Evolutionary conservation across 2,888 invertebrate species (phyloP).

Genomic region (Xiphydria camelus): DNA sequence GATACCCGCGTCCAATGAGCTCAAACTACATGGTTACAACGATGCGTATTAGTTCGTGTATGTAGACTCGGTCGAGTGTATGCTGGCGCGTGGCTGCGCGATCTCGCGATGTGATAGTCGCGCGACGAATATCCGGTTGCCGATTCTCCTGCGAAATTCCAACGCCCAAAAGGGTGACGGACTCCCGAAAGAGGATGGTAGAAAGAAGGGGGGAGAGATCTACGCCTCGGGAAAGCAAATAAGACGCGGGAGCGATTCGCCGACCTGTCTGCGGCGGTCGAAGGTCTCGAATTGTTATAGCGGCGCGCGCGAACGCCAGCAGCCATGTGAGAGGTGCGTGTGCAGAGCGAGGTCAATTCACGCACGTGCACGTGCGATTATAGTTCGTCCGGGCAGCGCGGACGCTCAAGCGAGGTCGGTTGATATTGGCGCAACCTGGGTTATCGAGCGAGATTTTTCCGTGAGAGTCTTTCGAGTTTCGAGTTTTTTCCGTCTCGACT

Average conservation of each 20-base stretch:
- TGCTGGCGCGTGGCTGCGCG: too few relatives aligned
- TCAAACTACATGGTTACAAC: too few relatives aligned
- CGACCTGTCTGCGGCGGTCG: slow-evolving; percentile 11
- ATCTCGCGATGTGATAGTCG: too few relatives aligned
- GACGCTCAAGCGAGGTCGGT: background rate
- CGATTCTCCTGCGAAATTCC: too few relatives aligned
- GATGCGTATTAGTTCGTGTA: too few relatives aligned
- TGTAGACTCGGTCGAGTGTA: too few relatives aligned
- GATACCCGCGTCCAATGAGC: too few relatives aligned
- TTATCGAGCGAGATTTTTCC: background rate
- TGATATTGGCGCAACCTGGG: background rate
- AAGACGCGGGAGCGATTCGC: background rate
- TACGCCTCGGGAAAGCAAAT: background rate
- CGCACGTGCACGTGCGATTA: slow-evolving; percentile 34
- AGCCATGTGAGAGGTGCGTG: slow-evolving; percentile 46
- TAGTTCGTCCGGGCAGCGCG: background rate
- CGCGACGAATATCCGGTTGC: too few relatives aligned
- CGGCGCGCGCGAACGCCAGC: slow-evolving; percentile 9
- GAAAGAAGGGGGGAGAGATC: background rate
- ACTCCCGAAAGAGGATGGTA: too few relatives aligned
- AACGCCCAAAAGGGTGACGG: too few relatives aligned
- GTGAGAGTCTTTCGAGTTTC: background rate
- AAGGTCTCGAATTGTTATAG: slow-evolving; percentile 5
- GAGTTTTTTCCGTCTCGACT: too few relatives aligned
- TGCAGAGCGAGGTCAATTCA: slow-evolving; percentile 45